Base-by-base conservation (phyloP, 2,113 vertebrate species). In the Scytalopus superciliaris region DNA sequence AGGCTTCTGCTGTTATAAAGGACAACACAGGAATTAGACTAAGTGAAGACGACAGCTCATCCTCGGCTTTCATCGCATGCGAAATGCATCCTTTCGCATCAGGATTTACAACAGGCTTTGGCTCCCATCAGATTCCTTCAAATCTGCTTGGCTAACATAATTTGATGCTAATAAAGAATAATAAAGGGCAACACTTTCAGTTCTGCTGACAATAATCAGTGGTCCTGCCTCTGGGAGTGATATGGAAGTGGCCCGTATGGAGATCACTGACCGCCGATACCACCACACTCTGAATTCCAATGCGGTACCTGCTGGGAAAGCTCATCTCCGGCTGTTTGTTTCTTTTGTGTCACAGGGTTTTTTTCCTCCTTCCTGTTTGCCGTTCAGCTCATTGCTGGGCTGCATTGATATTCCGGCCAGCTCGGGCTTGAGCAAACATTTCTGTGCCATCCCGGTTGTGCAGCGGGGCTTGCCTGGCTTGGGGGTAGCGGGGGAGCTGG, bases 401-500 rank as follows among this genome's bases (percentile, higher is more conserved):
- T 76, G 23, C 90, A 39, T 92, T 92, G 96, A 40, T 91, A 96
- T 96, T 95, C 97, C 23, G 52, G 89, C 73, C 53, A 2, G 73
- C 87, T 4, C 3, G 10, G 79, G 30, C 77, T 25, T 18, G 35
- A 84, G 83, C 67, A 76, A 88, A 86, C 81, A 25, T 27, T 39
- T 57, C 80, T 14, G 72, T 37, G 86, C 73, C 67, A 1, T 10
- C 70, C 16, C 39, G 56, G 68, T 85, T 25, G 35, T 16, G 22
- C 64, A 28, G 52, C 40, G 2, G 57, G 37, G 37, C 53, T 42
- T 28, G 64, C 39, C 44, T 1, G 3, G 67, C 25, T 3, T 16
- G 63, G 78, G 47, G 47, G 57, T 2, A 0, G 52, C 11, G 35
- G 35, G 45, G 52, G 16, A 50, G 73, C 44, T 50, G 44, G 12